Evolutionary conservation across 2,888 invertebrate species (phyloP), one percentile per base, ranked within the genome.

Genomic region (Chymomyza fuscimana): DNA sequence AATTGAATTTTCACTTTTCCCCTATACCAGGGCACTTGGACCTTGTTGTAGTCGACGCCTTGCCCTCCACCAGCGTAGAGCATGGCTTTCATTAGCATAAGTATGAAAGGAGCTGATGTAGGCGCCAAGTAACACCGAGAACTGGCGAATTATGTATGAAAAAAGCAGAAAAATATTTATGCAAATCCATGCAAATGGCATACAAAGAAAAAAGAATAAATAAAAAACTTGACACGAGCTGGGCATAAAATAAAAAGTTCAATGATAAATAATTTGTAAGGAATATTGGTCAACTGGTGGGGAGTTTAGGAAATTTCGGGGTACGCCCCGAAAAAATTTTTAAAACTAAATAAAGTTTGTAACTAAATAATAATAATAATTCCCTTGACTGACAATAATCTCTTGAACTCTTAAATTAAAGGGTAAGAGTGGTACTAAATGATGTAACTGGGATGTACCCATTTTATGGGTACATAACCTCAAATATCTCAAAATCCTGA

Each of bases 1-100:
- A 65, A 65, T 65, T 65, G 50, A 65, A 65, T 65, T 65, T 65
- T 65, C 65, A 59, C 59, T 65, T 65, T 59, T 50, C 65, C n/a
- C 5, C 25, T 60, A n/a, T 36, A 4, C 9, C 16, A 60, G n/a
- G 4, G 0, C 29, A 32, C 16, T 32, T 25, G 32, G 16, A 15
- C 9, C 5, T 32, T 25, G 60, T 32, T 12, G 36, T 25, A 2
- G n/a, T 29, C 4, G 5, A 60, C 5, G 60, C 60, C 36, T 12
- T n/a, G 5, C 19, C 4, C 25, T 12, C 22, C 50, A 9, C 62
- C 22, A 12, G 62, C 10, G 40, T 16, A 22, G 16, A 7, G 15
- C 62, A 36, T 61, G 40, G 46, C 46, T 46, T 46, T 46, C 40
- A 46, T 46, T 46, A 46, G 40, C 40, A 46, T 46, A 46, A 46